phyloP scores from a whole-genome alignment of 2,113 vertebrate genomes.

The Geococcyx californianus region DNA sequence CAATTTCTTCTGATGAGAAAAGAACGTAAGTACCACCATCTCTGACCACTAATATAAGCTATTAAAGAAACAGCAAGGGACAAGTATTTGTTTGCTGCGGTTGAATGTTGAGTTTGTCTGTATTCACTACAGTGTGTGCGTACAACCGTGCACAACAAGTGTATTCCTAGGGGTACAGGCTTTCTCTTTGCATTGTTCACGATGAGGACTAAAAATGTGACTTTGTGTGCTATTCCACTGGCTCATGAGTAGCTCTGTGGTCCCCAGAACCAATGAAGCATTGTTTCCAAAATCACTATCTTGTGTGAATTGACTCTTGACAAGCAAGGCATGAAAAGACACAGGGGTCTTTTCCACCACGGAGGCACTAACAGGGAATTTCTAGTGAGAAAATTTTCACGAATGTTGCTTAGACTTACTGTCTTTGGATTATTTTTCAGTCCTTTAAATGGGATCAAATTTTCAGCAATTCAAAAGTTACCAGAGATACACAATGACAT shows the following conservation, averaged over 20 bases:
- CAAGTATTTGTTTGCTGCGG: neutral
- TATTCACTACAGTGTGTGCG: neutral
- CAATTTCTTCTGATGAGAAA: constrained; percentile 44
- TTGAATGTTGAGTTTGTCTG: neutral
- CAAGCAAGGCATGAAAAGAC: neutral
- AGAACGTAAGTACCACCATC: constrained; percentile 12
- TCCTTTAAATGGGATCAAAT: neutral
- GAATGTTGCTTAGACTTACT: neutral
- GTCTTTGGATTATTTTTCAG: neutral
- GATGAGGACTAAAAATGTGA: neutral
- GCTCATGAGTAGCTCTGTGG: neutral
- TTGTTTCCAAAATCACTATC: neutral
- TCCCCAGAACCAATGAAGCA: neutral
- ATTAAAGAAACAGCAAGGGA: constrained; percentile 14
- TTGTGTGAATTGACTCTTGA: accelerated
- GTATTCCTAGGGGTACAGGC: neutral
- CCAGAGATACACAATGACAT: neutral
- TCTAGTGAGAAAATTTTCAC: neutral
- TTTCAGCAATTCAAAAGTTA: neutral
- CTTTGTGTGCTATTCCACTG: neutral
- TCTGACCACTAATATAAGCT: constrained; percentile 32
- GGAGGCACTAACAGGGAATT: accelerated
- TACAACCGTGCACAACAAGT: neutral
- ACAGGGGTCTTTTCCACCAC: neutral
- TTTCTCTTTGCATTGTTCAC: neutral